These are phyloP conservation scores for Eugnorisma glareosa DNA, from an alignment of 2,888 invertebrate species.

Conservation along the genomic window DNA sequence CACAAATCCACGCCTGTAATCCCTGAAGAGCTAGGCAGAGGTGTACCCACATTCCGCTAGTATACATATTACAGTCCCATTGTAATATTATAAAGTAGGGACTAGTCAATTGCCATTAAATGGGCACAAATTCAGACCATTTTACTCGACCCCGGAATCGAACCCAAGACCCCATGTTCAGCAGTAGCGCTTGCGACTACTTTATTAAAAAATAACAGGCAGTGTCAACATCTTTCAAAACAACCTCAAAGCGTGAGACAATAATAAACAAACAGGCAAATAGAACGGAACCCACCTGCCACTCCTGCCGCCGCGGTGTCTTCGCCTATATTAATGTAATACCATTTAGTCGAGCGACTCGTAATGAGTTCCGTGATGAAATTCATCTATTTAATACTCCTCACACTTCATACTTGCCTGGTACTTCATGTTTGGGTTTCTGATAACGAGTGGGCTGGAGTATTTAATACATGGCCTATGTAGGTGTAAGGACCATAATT, in stretches of 20 bases:
- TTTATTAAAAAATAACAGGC: too few species aligned
- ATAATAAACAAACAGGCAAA: constrained; percentile 39
- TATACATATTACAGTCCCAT: not conserved
- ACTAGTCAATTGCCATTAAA: too few species aligned
- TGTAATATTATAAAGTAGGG: not conserved
- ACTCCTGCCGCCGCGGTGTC: constrained; percentile 13
- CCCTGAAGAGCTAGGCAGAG: not conserved
- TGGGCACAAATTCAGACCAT: not conserved
- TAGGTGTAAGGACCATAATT: not conserved
- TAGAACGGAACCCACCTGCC: constrained; percentile 35
- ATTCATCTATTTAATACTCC: constrained; percentile 40
- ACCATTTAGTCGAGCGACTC: constrained; percentile 38
- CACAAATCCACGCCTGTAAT: not conserved
- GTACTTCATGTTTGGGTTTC: constrained; percentile 17
- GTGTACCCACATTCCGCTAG: not conserved
- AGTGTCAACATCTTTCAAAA: not conserved
- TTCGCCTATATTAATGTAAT: constrained; percentile 46
- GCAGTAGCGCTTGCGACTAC: not conserved
- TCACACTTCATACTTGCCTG: constrained; percentile 40
- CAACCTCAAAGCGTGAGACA: not conserved
- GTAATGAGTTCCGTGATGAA: constrained; percentile 61
- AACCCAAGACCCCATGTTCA: not conserved
- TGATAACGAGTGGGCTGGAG: too few species aligned
- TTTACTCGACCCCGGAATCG: not conserved
- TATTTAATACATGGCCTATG: not conserved